Evolutionary conservation across 2,113 vertebrate species (phyloP), one percentile per base, ranked within the genome.

Genomic region (Oostethus manadensis): DNA sequence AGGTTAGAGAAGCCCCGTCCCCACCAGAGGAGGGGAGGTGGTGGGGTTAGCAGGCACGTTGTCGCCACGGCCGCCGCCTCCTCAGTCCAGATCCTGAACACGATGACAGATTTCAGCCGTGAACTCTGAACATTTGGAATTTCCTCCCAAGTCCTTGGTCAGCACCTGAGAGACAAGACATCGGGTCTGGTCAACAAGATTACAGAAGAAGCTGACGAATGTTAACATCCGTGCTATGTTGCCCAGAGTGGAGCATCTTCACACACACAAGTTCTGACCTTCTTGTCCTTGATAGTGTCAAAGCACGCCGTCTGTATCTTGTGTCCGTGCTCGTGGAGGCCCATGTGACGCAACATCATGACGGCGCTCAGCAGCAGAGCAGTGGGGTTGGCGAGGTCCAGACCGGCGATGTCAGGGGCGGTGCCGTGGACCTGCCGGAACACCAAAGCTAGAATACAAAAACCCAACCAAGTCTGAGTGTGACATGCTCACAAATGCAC

Each of bases 341-440:
- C 93, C 93, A 98, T 95, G 84, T 98, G 96, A 3, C 94, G 90
- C 57, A 98, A 72, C 95, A 98, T 97, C 94, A 98, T 94, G 33
- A 98, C 94, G 0, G 94, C 94, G 14, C 96, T 98, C 49, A 98
- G 86, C 26, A 98, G 90, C 49, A 98, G 88, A 48, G 96, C 96
- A 0, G 95, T 98, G 71, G 96, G 96, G 58, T 98, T 98, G 71
- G 96, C 96, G 88, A 97, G 64, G 82, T 98, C 95, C 78, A 92
- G 92, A 23, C 96, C 95, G 1, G 95, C 95, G 9, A 98, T 97
- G 75, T 98, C 96, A 0, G 96, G 96, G 47, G 95, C 96, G 0
- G 96, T 98, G 60, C 95, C 96, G 3, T 98, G 96, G 69, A 98
- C 95, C 96, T 98, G 68, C 21, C 1, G 51, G 40, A 42, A 42